These are phyloP conservation scores for Centropyge bicolor DNA, from an alignment of 2,797 vertebrate genomes.

Conservation along the genomic window DNA sequence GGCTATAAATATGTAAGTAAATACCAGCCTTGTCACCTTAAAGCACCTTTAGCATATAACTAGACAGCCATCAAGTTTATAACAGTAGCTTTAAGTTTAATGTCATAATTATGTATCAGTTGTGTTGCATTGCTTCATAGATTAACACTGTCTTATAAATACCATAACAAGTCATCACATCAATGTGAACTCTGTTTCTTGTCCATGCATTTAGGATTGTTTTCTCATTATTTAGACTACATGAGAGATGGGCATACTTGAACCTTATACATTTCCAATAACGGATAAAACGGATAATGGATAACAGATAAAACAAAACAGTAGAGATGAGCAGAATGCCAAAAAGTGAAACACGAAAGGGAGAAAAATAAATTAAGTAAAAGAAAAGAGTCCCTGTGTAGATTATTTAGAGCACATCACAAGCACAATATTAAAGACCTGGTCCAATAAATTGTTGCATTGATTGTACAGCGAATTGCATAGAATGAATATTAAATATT, in stretches of 20 bases:
- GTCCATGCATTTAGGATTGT: background rate
- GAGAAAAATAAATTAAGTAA: background rate
- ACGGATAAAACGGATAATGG: no score
- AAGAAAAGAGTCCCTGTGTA: background rate
- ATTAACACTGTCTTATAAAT: background rate
- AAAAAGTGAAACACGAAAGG: background rate
- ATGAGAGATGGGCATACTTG: background rate
- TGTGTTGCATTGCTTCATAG: background rate
- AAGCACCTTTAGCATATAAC: background rate
- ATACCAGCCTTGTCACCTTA: constrained; percentile 5
- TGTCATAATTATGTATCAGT: background rate
- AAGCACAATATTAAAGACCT: background rate
- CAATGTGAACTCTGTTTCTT: background rate
- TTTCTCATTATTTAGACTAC: background rate
- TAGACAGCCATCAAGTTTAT: background rate
- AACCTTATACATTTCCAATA: no score
- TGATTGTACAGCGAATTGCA: background rate
- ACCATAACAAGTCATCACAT: background rate
- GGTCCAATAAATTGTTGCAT: background rate
- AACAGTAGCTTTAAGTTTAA: background rate
- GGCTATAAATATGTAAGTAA: constrained; percentile 18
- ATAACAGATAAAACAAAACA: no score
- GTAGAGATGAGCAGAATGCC: background rate
- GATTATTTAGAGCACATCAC: background rate
- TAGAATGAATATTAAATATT: background rate